These are phyloP conservation scores for Globodera rostochiensis DNA, from an alignment of 1,140 invertebrate genomes.

Conservation along the genomic window DNA sequence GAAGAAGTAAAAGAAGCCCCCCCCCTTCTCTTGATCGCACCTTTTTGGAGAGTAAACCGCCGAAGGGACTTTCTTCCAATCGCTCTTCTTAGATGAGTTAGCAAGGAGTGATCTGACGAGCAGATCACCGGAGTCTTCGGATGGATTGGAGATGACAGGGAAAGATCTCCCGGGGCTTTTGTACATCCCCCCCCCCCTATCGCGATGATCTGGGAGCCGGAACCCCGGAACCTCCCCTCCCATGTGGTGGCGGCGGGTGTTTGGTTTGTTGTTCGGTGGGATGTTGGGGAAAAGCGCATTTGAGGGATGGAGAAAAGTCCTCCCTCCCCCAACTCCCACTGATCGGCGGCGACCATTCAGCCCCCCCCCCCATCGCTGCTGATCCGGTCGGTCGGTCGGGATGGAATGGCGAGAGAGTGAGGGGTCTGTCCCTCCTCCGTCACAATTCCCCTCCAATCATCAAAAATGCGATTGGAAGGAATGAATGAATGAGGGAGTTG, in stretches of 20 bases:
- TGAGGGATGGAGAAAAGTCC: neutral
- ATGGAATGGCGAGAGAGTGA: neutral
- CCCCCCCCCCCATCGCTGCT: neutral
- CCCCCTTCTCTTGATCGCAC: no score
- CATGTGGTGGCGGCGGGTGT: neutral
- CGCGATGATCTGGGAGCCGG: neutral
- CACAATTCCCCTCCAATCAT: neutral
- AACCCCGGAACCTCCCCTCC: neutral
- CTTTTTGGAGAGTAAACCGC: no score
- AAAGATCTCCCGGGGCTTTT: neutral
- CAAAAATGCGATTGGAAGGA: neutral
- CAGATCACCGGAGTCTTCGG: no score
- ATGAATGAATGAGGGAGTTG: neutral
- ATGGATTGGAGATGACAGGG: neutral
- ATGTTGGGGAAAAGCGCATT: conserved; percentile 2
- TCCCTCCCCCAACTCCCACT: neutral
- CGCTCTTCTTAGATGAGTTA: no score
- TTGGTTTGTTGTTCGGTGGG: conserved; percentile 2
- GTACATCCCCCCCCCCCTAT: neutral
- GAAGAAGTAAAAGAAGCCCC: neutral
- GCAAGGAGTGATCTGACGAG: no score
- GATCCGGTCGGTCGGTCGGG: neutral
- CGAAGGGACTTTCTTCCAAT: no score
- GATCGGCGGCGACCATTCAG: neutral
- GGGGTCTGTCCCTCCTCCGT: neutral